A percentile compares a stretch with the other conserved stretches of the same genome.
phyloP scores from a whole-genome alignment of 2,113 vertebrate species.

The Oreamnos americanus region DNA sequence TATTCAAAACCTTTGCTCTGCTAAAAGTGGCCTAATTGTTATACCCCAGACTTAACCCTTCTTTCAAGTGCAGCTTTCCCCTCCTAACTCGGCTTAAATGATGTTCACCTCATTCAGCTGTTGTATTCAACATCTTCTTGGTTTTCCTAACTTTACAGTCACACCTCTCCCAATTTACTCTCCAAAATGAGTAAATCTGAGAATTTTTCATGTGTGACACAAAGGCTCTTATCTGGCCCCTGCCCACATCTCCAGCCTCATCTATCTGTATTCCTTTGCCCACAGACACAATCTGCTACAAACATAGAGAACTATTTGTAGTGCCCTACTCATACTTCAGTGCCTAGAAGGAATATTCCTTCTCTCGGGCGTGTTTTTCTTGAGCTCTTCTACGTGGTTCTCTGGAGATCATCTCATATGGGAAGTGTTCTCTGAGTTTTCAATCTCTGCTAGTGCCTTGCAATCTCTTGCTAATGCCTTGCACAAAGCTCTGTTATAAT shows the following conservation, averaged over 20 bases:
- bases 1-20: not conserved
- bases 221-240: not conserved
- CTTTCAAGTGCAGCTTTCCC: not conserved
- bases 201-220: not conserved
- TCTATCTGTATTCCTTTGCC: not conserved
- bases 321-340: not conserved
- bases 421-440: conserved; percentile 23
- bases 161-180: conserved; percentile 1
- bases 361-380: not conserved
- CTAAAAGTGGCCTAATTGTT: not conserved
- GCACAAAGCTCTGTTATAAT: not conserved
- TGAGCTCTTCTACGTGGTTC: not conserved
- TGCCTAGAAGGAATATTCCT: not conserved
- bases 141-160: not conserved
- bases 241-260: not conserved
- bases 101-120: not conserved
- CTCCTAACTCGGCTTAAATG: not conserved
- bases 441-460: not conserved
- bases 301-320: not conserved
- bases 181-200: not conserved
- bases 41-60: not conserved
- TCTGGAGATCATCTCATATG: not conserved
- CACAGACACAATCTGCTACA: not conserved
- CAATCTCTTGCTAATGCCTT: not conserved
- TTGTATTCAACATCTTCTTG: not conserved